Evolutionary conservation across 1,140 invertebrate species (phyloP).

Genomic region (Maniola jurtina): DNA sequence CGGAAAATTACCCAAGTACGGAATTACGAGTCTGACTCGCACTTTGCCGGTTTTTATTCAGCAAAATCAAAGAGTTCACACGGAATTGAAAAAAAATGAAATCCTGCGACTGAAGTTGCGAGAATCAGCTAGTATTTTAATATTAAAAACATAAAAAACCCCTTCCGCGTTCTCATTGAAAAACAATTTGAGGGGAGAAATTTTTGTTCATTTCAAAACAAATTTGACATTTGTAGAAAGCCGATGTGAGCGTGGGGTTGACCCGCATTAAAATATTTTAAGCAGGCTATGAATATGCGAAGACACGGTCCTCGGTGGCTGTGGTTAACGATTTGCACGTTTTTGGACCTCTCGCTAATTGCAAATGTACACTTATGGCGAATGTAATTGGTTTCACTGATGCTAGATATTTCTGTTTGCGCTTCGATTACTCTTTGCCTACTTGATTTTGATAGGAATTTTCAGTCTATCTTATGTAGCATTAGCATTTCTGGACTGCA

Average conservation of each 20-base stretch:
- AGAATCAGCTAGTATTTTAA: too few species aligned
- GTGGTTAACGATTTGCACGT: slow-evolving; percentile 75
- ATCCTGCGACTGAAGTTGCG: too few species aligned
- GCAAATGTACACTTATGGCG: slow-evolving; percentile 74
- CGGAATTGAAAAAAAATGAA: too few species aligned
- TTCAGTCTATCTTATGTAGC: background rate
- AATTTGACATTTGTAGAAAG: slow-evolving; percentile 72
- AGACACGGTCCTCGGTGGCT: slow-evolving; percentile 67
- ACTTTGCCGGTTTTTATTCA: too few species aligned
- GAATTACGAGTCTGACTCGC: too few species aligned
- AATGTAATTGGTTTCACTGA: slow-evolving; percentile 75
- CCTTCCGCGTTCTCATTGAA: slow-evolving; percentile 25
- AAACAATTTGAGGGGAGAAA: slow-evolving; percentile 39
- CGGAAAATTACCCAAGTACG: too few species aligned
- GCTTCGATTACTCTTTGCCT: slow-evolving; percentile 44
- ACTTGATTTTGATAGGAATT: background rate
- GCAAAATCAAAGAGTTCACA: too few species aligned
- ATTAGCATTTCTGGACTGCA: background rate
- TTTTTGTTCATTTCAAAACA: slow-evolving; percentile 63
- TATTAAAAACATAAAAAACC: slow-evolving; percentile 20
- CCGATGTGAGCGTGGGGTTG: slow-evolving; percentile 57
- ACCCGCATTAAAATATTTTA: slow-evolving; percentile 78
- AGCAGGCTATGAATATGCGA: slow-evolving; percentile 77
- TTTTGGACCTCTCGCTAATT: slow-evolving; percentile 75
- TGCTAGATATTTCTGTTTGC: slow-evolving; percentile 55